Conservation (phyloP, 1,140 invertebrate genomes). For the Ips typographus region DNA sequence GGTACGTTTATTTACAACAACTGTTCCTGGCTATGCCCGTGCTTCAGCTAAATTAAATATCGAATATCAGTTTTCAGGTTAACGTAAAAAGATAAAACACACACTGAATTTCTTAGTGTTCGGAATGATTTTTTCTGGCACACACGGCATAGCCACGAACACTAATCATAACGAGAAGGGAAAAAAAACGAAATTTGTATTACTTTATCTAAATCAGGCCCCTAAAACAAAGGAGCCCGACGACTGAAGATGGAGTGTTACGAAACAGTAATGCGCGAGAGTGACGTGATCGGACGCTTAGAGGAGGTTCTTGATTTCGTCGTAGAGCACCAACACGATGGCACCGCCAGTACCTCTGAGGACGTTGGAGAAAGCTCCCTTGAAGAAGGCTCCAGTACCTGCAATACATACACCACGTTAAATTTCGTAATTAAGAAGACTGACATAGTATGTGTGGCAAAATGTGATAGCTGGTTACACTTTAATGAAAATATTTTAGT, state of each 20-base stretch:
- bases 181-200: not conserved
- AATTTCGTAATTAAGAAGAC: not conserved
- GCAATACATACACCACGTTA: conserved; percentile 5
- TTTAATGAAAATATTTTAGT: conserved; percentile 1
- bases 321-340: conserved; percentile 75
- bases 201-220: conserved; percentile 24
- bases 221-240: conserved; percentile 13
- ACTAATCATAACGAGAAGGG: conserved; percentile 11
- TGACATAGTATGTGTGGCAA: not conserved
- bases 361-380: conserved; percentile 79
- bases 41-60: not conserved
- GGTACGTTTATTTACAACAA: conserved; percentile 30
- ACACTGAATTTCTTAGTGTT: conserved; percentile 14
- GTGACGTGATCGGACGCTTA: conserved; percentile 16
- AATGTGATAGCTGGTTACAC: not conserved
- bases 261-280: conserved; percentile 35
- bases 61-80: conserved; percentile 7
- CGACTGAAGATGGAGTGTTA: conserved; percentile 36
- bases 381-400: conserved; percentile 69
- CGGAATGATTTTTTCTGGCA: conserved; percentile 28
- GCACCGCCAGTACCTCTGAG: conserved; percentile 78
- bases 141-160: conserved; percentile 32
- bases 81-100: conserved; percentile 16
- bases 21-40: conserved; percentile 23
- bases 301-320: conserved; percentile 69